phyloP scores from a whole-genome alignment of 2,888 invertebrate species.

The Calephelis perditalis region DNA sequence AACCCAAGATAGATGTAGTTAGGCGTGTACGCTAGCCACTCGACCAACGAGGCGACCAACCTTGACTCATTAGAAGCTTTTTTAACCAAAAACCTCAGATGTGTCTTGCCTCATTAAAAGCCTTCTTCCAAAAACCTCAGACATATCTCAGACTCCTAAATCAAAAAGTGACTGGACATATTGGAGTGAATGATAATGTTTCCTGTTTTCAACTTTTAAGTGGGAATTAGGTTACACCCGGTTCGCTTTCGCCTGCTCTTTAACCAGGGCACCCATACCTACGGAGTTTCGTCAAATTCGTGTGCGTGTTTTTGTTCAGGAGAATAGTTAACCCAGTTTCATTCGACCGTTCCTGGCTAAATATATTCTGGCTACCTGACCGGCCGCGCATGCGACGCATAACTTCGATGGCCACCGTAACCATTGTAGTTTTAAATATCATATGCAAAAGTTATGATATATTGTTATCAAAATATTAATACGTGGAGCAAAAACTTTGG shows the following conservation, averaged over 20 bases:
- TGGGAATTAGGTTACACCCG: slow-evolving; percentile 53
- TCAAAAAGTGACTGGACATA: slow-evolving; percentile 4
- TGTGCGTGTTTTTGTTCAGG: slow-evolving; percentile 60
- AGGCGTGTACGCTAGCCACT: no score
- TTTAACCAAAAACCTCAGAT: no score
- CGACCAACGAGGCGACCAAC: no score
- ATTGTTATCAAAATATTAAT: no score
- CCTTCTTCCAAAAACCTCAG: no score
- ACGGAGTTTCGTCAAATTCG: slow-evolving; percentile 51
- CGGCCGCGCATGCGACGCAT: slow-evolving; percentile 40
- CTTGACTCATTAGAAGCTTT: no score
- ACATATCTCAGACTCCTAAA: background rate
- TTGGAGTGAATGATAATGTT: slow-evolving; percentile 30
- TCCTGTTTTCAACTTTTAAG: slow-evolving; percentile 50
- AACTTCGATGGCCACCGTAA: slow-evolving; percentile 31
- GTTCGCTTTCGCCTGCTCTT: slow-evolving; percentile 49
- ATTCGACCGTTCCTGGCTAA: slow-evolving; percentile 40
- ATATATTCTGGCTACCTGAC: slow-evolving; percentile 57
- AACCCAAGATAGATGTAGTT: no score
- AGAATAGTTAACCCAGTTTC: slow-evolving; percentile 74
- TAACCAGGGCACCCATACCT: slow-evolving; percentile 30
- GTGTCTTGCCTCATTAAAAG: no score
- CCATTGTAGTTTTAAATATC: slow-evolving; percentile 27
- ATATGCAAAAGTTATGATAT: slow-evolving; percentile 5
- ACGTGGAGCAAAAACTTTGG: no score